Percentiles rank a stretch among this genome's conserved stretches.
phyloP scores from a whole-genome alignment of 2,113 vertebrate species.

The Tragelaphus imberbis region DNA sequence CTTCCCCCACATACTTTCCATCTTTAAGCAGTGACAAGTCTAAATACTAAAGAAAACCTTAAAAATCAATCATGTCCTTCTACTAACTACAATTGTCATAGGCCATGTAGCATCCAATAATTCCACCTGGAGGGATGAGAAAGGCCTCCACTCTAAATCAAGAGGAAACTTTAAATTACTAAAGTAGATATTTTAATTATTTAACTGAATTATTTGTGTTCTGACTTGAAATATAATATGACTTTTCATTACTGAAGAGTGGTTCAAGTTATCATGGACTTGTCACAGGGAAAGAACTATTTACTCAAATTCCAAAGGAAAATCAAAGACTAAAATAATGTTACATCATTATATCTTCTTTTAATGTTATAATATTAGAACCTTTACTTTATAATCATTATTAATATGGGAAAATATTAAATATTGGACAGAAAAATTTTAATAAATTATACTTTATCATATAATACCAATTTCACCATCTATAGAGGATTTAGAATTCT shows the following conservation, averaged over 20 bases:
- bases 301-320: not conserved
- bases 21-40: not conserved
- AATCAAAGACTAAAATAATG: not conserved
- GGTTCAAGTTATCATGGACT: not conserved
- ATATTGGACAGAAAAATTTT: not conserved
- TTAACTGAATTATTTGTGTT: not conserved
- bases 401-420: not conserved
- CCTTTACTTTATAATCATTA: not conserved
- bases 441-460: not conserved
- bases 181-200: not conserved
- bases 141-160: not conserved
- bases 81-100: not conserved
- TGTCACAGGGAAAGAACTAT: not conserved
- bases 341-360: not conserved
- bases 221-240: not conserved
- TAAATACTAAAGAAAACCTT: not conserved
- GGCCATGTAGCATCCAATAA: not conserved
- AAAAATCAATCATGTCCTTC: not conserved
- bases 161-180: not conserved
- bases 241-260: not conserved
- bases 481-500: not conserved
- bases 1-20: not conserved
- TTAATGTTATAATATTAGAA: not conserved
- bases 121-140: not conserved
- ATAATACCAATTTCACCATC: not conserved